Percentiles rank a stretch among this genome's conserved stretches.
Evolutionary conservation across 2,888 invertebrate species (phyloP).

Genomic region (Lithophane ornitopus): DNA sequence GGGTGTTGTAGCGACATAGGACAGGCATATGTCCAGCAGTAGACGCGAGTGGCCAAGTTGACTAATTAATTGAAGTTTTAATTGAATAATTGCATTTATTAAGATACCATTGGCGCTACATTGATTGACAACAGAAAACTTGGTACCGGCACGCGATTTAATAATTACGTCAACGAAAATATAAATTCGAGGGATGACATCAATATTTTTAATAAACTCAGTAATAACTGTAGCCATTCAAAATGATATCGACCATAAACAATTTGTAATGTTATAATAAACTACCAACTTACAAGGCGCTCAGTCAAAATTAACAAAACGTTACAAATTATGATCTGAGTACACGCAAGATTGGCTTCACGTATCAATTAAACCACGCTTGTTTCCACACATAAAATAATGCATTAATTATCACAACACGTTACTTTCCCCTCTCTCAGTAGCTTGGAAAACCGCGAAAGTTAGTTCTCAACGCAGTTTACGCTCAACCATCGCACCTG

Average conservation of each 20-base stretch:
- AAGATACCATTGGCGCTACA: constrained; percentile 9
- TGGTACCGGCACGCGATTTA: constrained; percentile 34
- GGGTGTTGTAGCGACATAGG: not conserved
- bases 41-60: not conserved
- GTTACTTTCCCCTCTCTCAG: constrained; percentile 87
- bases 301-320: constrained; percentile 60
- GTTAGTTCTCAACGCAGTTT: constrained; percentile 79
- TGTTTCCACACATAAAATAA: constrained; percentile 80
- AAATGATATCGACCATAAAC: constrained; percentile 36
- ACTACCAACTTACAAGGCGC: constrained; percentile 17
- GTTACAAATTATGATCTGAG: constrained; percentile 42
- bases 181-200: constrained; percentile 5
- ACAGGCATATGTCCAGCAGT: not conserved
- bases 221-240: constrained; percentile 11
- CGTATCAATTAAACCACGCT: constrained; percentile 78
- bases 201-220: constrained; percentile 22
- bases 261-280: constrained; percentile 28
- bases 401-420: constrained; percentile 83
- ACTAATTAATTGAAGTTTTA: constrained; percentile 29
- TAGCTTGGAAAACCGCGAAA: constrained; percentile 86
- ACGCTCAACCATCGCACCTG: constrained; percentile 75
- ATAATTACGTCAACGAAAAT: constrained; percentile 1
- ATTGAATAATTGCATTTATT: constrained; percentile 35
- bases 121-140: constrained; percentile 49
- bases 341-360: constrained; percentile 67